A percentile compares a stretch with the other conserved stretches of the same genome.
phyloP scores from a whole-genome alignment of 2,797 vertebrate species.

The Borostomias antarcticus region DNA sequence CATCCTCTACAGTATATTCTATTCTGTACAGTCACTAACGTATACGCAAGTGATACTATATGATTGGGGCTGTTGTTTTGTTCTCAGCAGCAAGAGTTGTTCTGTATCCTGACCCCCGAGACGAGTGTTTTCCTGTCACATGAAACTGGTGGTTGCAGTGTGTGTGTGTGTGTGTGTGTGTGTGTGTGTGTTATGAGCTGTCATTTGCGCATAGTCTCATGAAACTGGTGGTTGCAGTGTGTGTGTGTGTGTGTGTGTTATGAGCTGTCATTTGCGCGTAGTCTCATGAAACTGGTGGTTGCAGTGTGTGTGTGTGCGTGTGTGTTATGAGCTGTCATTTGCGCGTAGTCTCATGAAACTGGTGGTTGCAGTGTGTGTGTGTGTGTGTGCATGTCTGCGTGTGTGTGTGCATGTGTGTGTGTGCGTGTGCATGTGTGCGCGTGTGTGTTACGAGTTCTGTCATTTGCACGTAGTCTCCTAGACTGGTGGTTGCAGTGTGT shows the following conservation, averaged over 20 bases:
- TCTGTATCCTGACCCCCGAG: conserved; percentile 50
- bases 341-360: not conserved
- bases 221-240: no score
- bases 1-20: not conserved
- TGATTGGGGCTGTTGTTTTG: conserved; percentile 26
- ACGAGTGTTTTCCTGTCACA: conserved; percentile 57
- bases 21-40: conserved; percentile 22
- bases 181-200: not conserved
- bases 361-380: not conserved
- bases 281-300: not conserved
- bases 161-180: no score
- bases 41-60: conserved; percentile 45
- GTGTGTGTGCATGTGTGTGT: conserved; percentile 5
- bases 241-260: not conserved
- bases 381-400: not conserved
- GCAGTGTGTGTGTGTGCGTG: not conserved
- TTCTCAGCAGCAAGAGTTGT: conserved; percentile 50
- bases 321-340: no score
- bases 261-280: no score
- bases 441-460: conserved; percentile 3
- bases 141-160: no score
- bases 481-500: not conserved
- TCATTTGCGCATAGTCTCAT: no score
- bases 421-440: conserved; percentile 6
- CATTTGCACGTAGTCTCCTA: no score